These are phyloP conservation scores for Enteromius argenteus DNA, from an alignment of 2,797 vertebrate genomes.

Conservation along the genomic window DNA sequence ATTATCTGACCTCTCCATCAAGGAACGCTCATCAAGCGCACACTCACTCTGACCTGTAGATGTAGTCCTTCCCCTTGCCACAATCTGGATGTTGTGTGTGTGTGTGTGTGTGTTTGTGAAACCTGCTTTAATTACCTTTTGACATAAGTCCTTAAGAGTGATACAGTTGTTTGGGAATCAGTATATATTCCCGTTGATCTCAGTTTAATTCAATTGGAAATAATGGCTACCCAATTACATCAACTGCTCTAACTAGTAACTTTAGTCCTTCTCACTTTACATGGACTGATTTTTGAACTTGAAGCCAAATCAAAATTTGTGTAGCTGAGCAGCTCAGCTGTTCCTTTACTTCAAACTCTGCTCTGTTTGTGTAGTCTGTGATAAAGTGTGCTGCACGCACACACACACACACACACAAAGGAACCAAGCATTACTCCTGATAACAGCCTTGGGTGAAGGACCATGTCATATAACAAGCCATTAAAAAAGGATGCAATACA, in stretches of 20 bases:
- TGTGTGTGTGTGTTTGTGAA: background rate
- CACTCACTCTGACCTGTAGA: slow-evolving; percentile 10
- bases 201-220: background rate
- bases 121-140: background rate
- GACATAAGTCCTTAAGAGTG: background rate
- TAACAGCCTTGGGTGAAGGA: slow-evolving; percentile 49
- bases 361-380: slow-evolving; percentile 18
- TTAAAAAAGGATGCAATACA: slow-evolving; percentile 49
- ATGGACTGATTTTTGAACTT: slow-evolving; percentile 24
- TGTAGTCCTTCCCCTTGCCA: background rate
- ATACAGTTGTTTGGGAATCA: background rate
- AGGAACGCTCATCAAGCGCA: background rate
- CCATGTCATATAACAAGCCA: slow-evolving; percentile 58
- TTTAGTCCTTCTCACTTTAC: background rate
- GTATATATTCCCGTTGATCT: background rate
- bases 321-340: slow-evolving; percentile 25
- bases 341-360: slow-evolving; percentile 36
- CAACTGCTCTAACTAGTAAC: background rate
- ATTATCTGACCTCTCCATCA: slow-evolving; percentile 5
- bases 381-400: slow-evolving; percentile 13
- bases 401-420: background rate
- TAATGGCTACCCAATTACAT: background rate
- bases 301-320: slow-evolving; percentile 26
- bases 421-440: slow-evolving; percentile 46
- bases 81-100: background rate